Percentiles rank a stretch among this genome's conserved stretches.
Conservation (phyloP, 2,888 invertebrate species). For the Machimus rusticus region DNA sequence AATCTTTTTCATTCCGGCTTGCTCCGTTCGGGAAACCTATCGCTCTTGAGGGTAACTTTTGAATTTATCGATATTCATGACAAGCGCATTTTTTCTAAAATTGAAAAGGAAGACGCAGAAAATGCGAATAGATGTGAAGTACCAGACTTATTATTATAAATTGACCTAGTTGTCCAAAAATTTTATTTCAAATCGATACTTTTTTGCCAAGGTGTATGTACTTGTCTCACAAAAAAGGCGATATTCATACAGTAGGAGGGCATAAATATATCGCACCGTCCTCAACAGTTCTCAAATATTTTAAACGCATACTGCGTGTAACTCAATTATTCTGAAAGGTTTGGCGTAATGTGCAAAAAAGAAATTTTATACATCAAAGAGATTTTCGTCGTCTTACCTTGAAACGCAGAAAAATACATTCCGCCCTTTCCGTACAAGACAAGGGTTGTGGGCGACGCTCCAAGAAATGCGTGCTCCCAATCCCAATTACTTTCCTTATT, state of each 20-base stretch:
- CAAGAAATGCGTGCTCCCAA: neutral
- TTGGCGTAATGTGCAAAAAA: neutral
- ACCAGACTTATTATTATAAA: slow-evolving; percentile 7
- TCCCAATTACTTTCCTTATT: neutral
- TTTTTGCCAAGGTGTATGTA: neutral
- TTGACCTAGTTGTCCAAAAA: slow-evolving; percentile 25
- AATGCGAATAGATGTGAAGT: neutral
- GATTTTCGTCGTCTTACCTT: neutral
- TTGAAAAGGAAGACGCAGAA: neutral
- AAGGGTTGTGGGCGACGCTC: neutral
- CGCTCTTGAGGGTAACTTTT: slow-evolving; percentile 26
- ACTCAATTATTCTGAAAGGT: slow-evolving; percentile 32
- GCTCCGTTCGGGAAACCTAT: slow-evolving; percentile 9
- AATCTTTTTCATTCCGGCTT: slow-evolving; percentile 30
- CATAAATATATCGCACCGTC: neutral
- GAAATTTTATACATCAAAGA: neutral
- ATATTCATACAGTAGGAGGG: neutral
- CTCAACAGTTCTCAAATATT: neutral
- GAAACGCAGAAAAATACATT: slow-evolving; percentile 9
- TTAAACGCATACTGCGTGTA: slow-evolving; percentile 7
- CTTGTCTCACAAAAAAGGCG: neutral
- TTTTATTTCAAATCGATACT: neutral
- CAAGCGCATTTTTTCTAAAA: slow-evolving; percentile 2
- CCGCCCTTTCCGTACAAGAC: neutral
- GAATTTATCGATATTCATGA: slow-evolving; percentile 30